Conservation (phyloP, 2,888 invertebrate species). For the Nesidiocoris tenuis region DNA sequence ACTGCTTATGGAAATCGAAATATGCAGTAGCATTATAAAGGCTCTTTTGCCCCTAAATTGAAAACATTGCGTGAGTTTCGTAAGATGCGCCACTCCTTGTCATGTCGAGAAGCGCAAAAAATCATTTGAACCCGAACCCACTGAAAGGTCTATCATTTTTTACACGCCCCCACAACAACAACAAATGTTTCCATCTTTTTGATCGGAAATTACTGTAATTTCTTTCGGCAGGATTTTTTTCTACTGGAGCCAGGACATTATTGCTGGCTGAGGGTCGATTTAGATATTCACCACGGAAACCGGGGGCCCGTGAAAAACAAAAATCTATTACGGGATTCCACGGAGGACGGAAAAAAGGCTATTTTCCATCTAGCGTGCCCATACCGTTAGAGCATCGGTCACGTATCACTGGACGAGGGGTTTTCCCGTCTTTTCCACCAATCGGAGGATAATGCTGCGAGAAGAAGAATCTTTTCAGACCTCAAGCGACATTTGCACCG, state of each 20-base stretch:
- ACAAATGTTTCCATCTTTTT: too few relatives aligned
- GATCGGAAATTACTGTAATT: conserved; percentile 27
- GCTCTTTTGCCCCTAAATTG: too few relatives aligned
- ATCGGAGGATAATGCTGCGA: too few relatives aligned
- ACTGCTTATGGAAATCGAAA: too few relatives aligned
- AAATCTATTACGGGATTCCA: conserved; percentile 32
- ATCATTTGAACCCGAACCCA: conserved; percentile 18
- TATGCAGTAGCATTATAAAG: too few relatives aligned
- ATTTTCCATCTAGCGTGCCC: conserved; percentile 25
- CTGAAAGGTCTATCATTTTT: too few relatives aligned
- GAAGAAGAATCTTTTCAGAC: too few relatives aligned
- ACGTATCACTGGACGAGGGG: too few relatives aligned
- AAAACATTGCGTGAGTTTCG: conserved; percentile 30
- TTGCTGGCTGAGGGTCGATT: too few relatives aligned
- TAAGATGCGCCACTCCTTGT: conserved; percentile 9
- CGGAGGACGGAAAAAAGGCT: conserved; percentile 4
- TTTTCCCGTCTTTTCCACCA: too few relatives aligned
- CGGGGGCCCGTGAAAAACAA: conserved; percentile 28
- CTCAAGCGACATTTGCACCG: too few relatives aligned
- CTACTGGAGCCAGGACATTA: not conserved
- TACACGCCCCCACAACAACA: too few relatives aligned
- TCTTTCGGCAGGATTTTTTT: conserved; percentile 12
- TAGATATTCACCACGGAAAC: not conserved
- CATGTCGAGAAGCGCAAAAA: conserved; percentile 16
- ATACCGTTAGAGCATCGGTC: conserved; percentile 20